Percentiles rank a stretch among this genome's conserved stretches.
Evolutionary conservation across 2,888 invertebrate genomes (phyloP).

Genomic region (Lasioglossum calceatum): DNA sequence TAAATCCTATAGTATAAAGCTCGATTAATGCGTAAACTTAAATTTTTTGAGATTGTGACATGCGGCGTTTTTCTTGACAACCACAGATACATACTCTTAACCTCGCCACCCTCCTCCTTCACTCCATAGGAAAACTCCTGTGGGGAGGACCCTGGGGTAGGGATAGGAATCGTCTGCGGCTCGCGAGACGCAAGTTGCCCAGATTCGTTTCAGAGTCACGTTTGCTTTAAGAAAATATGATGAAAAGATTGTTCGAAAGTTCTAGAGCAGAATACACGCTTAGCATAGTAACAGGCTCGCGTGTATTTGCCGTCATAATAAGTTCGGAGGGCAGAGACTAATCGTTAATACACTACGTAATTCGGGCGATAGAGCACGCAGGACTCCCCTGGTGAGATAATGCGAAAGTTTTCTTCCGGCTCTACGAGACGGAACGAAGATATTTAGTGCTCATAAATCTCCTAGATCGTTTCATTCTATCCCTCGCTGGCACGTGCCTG

Average conservation of each 20-base stretch:
- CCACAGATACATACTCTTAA: no score
- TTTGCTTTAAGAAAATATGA: neutral
- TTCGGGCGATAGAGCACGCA: constrained; percentile 43
- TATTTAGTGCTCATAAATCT: constrained; percentile 71
- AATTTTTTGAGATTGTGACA: no score
- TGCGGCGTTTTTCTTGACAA: no score
- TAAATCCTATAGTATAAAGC: no score
- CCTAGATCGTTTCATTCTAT: constrained; percentile 64
- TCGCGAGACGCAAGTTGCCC: no score
- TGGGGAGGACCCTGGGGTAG: no score
- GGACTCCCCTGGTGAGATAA: constrained; percentile 61
- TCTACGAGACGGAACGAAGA: constrained; percentile 43
- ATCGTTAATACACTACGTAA: constrained; percentile 62
- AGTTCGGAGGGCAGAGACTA: constrained; percentile 15
- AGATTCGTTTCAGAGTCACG: neutral
- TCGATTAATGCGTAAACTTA: no score
- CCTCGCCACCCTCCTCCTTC: no score
- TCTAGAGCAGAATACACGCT: neutral
- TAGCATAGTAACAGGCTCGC: neutral
- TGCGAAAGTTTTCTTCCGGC: constrained; percentile 52
- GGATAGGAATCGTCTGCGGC: no score
- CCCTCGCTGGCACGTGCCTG: constrained; percentile 55
- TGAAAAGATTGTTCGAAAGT: neutral
- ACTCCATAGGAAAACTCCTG: no score
- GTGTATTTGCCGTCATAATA: neutral